Percentiles rank a stretch among this genome's conserved stretches.
phyloP scores from a whole-genome alignment of 2,113 vertebrate genomes.

The Proterorhinus semilunaris region DNA sequence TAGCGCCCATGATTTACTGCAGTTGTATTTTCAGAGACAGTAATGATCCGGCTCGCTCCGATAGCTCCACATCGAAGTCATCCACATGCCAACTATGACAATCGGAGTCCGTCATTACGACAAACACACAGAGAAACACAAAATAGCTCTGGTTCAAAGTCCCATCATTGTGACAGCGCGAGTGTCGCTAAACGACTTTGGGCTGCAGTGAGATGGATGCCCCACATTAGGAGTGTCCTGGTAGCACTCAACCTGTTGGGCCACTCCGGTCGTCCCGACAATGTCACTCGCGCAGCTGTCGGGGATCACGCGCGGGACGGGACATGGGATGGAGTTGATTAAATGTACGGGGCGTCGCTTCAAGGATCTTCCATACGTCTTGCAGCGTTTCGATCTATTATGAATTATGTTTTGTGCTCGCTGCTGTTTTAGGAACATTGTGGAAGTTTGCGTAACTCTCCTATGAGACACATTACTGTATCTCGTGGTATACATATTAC shows the following conservation, averaged over 20 bases:
- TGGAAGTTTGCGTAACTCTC: not conserved
- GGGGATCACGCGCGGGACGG: not conserved
- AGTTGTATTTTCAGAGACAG: constrained; percentile 7
- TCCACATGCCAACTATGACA: not conserved
- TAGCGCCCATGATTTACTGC: constrained; percentile 22
- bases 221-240: constrained; percentile 16
- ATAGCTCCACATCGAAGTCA: constrained; percentile 21
- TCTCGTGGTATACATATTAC: no score
- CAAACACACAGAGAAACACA: not conserved
- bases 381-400: not conserved
- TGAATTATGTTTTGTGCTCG: constrained; percentile 16
- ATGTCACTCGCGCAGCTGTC: constrained; percentile 35
- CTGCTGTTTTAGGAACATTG: constrained; percentile 11
- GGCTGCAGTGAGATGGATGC: constrained; percentile 30
- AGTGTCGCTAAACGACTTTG: constrained; percentile 32
- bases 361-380: constrained; percentile 13
- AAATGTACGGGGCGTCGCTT: constrained; percentile 15
- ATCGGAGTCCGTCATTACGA: not conserved
- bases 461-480: no score
- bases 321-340: constrained; percentile 40
- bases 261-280: constrained; percentile 28
- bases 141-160: not conserved
- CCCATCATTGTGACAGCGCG: not conserved
- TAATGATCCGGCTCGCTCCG: constrained; percentile 6
- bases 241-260: constrained; percentile 15